Evolutionary conservation across 2,113 vertebrate genomes (phyloP).

Genomic region (Embiotoca jacksoni): DNA sequence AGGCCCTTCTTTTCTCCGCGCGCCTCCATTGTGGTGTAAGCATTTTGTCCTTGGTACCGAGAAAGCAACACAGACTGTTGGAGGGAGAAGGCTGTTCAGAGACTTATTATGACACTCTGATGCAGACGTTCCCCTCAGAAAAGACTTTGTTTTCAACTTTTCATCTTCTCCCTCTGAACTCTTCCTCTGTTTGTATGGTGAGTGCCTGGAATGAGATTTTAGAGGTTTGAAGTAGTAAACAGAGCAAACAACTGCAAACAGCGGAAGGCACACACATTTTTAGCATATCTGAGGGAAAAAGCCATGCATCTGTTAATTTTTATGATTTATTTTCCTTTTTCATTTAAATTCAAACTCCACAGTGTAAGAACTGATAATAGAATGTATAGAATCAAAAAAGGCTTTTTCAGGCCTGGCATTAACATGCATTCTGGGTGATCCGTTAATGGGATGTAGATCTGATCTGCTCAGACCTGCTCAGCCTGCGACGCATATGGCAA

Average conservation of each 20-base stretch:
- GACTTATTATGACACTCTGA: constrained; percentile 53
- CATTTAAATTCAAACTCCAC: no score
- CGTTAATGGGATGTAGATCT: no score
- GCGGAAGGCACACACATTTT: background rate
- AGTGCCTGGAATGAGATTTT: constrained; percentile 18
- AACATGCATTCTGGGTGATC: no score
- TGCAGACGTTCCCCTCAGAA: constrained; percentile 20
- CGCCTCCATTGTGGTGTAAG: constrained; percentile 63
- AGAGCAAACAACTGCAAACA: constrained; percentile 7
- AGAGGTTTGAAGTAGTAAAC: constrained; percentile 35
- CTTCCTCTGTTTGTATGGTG: constrained; percentile 21
- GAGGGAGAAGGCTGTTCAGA: constrained; percentile 45
- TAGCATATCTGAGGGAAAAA: background rate
- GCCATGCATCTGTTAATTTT: background rate
- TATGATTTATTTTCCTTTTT: no score
- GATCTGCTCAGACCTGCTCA: no score
- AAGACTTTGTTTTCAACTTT: constrained; percentile 38
- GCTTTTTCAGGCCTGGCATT: no score
- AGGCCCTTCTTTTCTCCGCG: constrained; percentile 46
- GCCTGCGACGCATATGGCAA: no score
- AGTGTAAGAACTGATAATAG: no score
- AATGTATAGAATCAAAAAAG: no score
- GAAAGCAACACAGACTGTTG: constrained; percentile 45
- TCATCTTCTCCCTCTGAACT: constrained; percentile 53
- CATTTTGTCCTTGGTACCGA: constrained; percentile 73